Base-by-base conservation (phyloP, 2,797 vertebrate genomes). In the Hyperoplus immaculatus region DNA sequence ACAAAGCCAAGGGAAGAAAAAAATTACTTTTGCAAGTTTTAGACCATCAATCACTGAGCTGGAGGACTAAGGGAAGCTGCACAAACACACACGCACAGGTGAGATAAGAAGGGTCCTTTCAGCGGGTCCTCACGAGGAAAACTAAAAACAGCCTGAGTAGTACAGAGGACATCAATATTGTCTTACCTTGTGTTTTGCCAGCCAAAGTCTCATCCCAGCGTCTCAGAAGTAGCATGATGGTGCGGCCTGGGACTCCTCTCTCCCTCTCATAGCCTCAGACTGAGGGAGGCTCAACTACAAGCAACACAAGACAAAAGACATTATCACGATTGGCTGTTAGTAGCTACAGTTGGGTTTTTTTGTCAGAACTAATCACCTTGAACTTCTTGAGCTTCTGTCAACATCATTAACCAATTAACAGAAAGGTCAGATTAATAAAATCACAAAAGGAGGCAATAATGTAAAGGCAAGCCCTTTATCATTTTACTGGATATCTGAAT, bases 181-280 rank as follows among this genome's bases (percentile, higher is more conserved):
- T 87, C 93, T 87, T 91, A 95, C 95, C 94, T 95, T 91, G 92
- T 92, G 92, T 95, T 93, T 88, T 88, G 90, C 92, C 92, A 93
- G 93, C 94, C 94, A 90, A 89, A 92, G 88, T 93, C 90, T 95
- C 94, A 95, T 94, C 93, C 92, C 92, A 87, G 88, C 90, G 73
- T 94, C 93, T 95, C 95, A 96, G 94, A 93, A 93, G 92, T 91
- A 93, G 94, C 95, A 96, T 96, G 95, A 91, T 96, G 95, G 92
- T 93, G 90, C 88, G 66, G 91, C 90, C 93, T 94, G 94, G 90
- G 89, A 83, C 89, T 92, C 90, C 90, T 89, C 95, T 94, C 93
- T 91, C 88, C 91, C 93, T 95, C 91, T 95, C 95, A 96, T 96
- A 95, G 94, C 95, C 95, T 94, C 93, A 88, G 91, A 93, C 92